phyloP scores from a whole-genome alignment of 1,140 invertebrate genomes.

The Copidosoma floridanum region DNA sequence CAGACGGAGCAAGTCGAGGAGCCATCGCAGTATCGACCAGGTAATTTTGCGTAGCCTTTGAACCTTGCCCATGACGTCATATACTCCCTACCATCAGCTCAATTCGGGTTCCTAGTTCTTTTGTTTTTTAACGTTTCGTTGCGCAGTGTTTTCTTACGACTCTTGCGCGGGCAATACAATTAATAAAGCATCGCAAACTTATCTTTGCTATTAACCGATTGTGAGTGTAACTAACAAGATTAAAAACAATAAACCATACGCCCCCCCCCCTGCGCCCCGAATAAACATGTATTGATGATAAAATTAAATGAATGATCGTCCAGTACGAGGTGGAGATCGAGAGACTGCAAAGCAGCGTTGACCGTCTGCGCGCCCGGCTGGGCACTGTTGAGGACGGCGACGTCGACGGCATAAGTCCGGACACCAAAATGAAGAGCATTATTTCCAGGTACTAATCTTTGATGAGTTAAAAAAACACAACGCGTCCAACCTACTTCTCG shows the following conservation, averaged over 20 bases:
- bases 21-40: slow-evolving; percentile 66
- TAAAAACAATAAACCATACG: no score
- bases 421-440: slow-evolving; percentile 78
- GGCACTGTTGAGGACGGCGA: slow-evolving; percentile 54
- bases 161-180: no score
- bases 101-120: background rate
- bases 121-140: background rate
- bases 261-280: no score
- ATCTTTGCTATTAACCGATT: no score
- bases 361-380: slow-evolving; percentile 63
- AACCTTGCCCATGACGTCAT: background rate
- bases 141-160: no score
- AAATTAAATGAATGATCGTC: no score
- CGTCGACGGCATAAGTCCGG: slow-evolving; percentile 59
- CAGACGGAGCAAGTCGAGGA: slow-evolving; percentile 57
- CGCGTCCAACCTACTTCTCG: no score
- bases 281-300: no score
- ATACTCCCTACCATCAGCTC: background rate
- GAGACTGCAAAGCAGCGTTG: slow-evolving; percentile 73
- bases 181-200: no score
- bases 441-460: slow-evolving; percentile 66
- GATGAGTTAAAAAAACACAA: no score
- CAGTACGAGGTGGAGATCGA: slow-evolving; percentile 76
- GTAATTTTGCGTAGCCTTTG: slow-evolving; percentile 49
- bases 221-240: no score